Base-by-base conservation (phyloP, 2,797 vertebrate genomes). In the Fringilla coelebs region DNA sequence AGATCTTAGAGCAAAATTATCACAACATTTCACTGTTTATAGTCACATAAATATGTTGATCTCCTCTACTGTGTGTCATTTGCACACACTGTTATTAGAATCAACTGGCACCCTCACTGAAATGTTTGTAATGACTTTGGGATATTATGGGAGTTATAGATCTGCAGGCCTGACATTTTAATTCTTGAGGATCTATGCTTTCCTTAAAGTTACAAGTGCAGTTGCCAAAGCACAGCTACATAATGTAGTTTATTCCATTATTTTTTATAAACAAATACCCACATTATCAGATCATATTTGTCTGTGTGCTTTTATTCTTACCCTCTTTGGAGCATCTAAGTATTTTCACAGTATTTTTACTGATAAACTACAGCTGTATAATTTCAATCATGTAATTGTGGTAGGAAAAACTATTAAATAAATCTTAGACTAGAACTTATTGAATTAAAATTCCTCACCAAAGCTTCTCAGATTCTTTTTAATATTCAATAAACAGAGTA, bases 381-480 rank as follows among this genome's bases (percentile, higher is more conserved):
- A 85, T 94, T 94, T 95, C 66, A 82, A 67, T 76, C 21, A 28
- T 45, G 52, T 48, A 62, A 65, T 68, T 96, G 74, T 1, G 3
- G 49, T 60, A 86, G 74, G 31, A 79, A 28, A 75, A 89, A 58
- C 49, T 73, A 66, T 62, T 91, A 84, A 92, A 88, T 84, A 85
- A 83, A 85, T 62, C 80, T 71, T 86, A 75, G 41, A 34, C n/a
- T 88, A 45, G 54, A 93, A 89, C 31, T 88, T 89, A 62, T 11
- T 94, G 79, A 89, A 88, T 89, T 85, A 81, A 95, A 94, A 77
- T 92, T 90, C 74, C n/a, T 89, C 55, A 68, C 52, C 84, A 88
- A 66, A 85, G 22, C 90, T 89, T 79, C 58, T 89, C 17, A 49
- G 73, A 77, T 75, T 72, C 55, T 34, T 88, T 65, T 83, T 84